Evolutionary conservation across 2,888 invertebrate genomes (phyloP).

Genomic region (Saturnia pavonia): DNA sequence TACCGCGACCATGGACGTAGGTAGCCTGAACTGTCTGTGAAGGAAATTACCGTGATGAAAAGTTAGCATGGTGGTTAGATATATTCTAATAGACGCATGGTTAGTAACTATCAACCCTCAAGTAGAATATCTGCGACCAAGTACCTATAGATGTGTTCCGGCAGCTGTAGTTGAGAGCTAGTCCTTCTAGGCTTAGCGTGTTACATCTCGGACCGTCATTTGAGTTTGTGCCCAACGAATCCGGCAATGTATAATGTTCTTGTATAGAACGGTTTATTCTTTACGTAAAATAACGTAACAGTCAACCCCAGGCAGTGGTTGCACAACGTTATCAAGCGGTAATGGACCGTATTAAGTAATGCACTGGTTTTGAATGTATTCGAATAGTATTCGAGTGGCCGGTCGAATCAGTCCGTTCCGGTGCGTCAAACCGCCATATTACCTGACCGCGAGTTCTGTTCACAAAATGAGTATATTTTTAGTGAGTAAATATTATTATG

Average conservation of each 20-base stretch:
- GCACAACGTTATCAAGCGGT: background rate
- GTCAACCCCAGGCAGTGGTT: constrained; percentile 1
- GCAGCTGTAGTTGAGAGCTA: too few species aligned
- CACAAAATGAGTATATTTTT: constrained; percentile 4
- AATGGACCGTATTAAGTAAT: constrained; percentile 6
- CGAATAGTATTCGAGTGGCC: background rate
- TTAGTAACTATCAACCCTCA: too few species aligned
- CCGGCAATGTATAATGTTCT: background rate
- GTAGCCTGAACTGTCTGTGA: too few species aligned
- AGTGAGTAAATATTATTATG: constrained; percentile 5
- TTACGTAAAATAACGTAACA: background rate
- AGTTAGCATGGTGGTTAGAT: too few species aligned
- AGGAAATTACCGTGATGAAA: too few species aligned
- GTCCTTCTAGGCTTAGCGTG: too few species aligned
- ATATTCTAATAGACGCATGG: too few species aligned
- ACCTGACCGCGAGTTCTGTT: background rate
- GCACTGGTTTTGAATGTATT: constrained; percentile 11
- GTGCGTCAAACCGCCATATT: constrained; percentile 21
- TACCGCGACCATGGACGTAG: too few species aligned
- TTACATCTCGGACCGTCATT: too few species aligned
- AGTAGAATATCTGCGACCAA: too few species aligned
- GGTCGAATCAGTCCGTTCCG: constrained; percentile 20
- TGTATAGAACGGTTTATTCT: background rate
- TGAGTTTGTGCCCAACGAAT: too few species aligned
- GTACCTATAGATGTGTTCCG: too few species aligned